Evolutionary conservation across 2,113 vertebrate species (phyloP), one percentile per base, ranked within the genome.

Genomic region (Pteruthius melanotis): DNA sequence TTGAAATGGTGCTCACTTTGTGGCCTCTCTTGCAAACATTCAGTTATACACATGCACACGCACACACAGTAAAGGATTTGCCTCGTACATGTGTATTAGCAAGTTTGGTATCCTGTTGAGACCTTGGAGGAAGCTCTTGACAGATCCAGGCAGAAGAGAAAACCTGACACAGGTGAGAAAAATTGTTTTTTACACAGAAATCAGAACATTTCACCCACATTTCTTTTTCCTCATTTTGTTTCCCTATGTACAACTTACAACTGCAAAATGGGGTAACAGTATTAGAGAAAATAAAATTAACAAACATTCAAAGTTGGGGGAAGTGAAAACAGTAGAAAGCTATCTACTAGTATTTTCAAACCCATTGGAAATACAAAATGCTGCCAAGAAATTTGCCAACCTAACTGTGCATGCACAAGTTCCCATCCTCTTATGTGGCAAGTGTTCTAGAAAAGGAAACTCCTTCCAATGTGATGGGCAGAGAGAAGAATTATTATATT

Each of bases 1-100:
- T 92, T 95, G 93, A 96, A 91, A 89, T 83, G 31, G 93, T 75
- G 81, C 54, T 95, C 65, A 70, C 91, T 96, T 89, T 72, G 60
- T 71, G 86, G 90, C 83, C 68, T 96, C 69, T 92, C 65, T 78
- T 93, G 83, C 84, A 90, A 95, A 82, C 70, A 71, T 61, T 90
- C n/a, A 61, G 42, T 83, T 93, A 75, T 93, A 61, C 49, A 70
- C 63, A 84, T 64, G 82, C 47, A 70, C 59, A 68, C 64, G 72
- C 31, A 91, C 31, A 78, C 31, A 72, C 44, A 95, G 66, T 68
- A 70, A 84, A 94, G 63, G 56, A 61, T 65, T 94, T 4, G 4
- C 40, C 35, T 92, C 92, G 21, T 60, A 78, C 37, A 71, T 26
- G 14, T 90, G 68, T 84, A 92, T 81, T 87, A 74, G 60, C 84